Conservation (phyloP, 2,888 invertebrate genomes). For the Ariolimax columbianus region DNA sequence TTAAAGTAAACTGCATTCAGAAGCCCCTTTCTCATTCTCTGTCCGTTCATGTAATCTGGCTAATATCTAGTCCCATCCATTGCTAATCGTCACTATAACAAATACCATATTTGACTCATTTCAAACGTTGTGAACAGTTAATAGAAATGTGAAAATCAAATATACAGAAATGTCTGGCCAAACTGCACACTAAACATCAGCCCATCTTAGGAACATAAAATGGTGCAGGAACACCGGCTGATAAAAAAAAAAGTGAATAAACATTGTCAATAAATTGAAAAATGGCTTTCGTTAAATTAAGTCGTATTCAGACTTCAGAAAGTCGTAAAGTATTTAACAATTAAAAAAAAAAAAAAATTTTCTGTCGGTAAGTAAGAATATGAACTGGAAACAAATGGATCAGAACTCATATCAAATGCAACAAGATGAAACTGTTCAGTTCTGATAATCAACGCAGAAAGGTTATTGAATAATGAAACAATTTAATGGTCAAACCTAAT, state of each 20-base stretch:
- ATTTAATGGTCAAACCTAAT: constrained; percentile 20
- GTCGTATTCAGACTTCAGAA: background rate
- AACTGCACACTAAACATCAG: constrained; percentile 1
- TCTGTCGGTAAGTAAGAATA: background rate
- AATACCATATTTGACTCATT: background rate
- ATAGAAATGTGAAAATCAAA: background rate
- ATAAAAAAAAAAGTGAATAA: constrained; percentile 13
- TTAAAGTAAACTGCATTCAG: no score
- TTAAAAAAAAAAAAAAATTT: background rate
- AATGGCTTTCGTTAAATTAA: background rate
- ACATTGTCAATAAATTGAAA: constrained; percentile 3
- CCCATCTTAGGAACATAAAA: constrained; percentile 11
- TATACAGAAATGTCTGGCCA: constrained; percentile 7
- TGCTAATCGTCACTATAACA: no score
- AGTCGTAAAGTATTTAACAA: background rate
- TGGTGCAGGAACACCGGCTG: constrained; percentile 24
- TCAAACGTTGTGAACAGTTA: background rate
- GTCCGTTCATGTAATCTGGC: no score
- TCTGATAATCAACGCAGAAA: background rate
- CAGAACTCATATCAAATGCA: background rate
- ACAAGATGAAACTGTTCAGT: constrained; percentile 4
- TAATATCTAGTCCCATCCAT: no score
- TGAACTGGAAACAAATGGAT: background rate
- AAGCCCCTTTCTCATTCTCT: no score
- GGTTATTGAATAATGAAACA: constrained; percentile 28